Evolutionary conservation across 2,888 invertebrate species (phyloP).

Genomic region (Eupithecia pulchellata): DNA sequence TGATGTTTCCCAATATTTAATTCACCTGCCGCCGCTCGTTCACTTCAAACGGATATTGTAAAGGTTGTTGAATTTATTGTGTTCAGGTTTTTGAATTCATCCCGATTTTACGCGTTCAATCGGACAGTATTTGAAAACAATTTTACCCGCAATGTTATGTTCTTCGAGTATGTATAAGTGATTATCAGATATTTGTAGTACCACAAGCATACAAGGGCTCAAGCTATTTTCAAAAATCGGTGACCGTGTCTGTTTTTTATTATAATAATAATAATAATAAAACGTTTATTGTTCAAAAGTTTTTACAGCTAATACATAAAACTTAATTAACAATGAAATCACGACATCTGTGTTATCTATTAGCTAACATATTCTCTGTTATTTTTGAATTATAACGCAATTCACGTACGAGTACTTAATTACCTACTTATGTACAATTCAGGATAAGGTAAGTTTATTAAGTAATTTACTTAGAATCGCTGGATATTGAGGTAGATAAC

Average conservation of each 20-base stretch:
- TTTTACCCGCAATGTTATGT: neutral
- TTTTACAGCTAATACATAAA: no score
- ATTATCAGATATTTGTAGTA: neutral
- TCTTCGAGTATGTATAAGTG: neutral
- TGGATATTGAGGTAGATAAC: no score
- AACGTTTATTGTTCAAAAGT: no score
- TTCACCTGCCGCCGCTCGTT: constrained; percentile 16
- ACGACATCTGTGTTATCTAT: no score
- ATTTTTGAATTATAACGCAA: no score
- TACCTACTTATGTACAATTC: no score
- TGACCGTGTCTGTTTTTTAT: neutral
- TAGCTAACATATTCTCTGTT: no score
- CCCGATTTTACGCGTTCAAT: neutral
- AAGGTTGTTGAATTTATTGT: constrained; percentile 7
- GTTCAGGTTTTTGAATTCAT: neutral
- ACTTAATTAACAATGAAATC: no score
- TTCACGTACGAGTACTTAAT: no score
- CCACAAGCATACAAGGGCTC: neutral
- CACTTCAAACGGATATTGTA: constrained; percentile 4
- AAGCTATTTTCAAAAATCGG: neutral
- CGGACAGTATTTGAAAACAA: neutral
- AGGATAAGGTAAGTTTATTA: no score
- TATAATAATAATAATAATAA: no score
- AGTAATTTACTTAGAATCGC: no score
- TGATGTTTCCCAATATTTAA: constrained; percentile 20